These are phyloP conservation scores for Hypotaenidia okinawae DNA, from an alignment of 2,797 vertebrate species.

Conservation along the genomic window DNA sequence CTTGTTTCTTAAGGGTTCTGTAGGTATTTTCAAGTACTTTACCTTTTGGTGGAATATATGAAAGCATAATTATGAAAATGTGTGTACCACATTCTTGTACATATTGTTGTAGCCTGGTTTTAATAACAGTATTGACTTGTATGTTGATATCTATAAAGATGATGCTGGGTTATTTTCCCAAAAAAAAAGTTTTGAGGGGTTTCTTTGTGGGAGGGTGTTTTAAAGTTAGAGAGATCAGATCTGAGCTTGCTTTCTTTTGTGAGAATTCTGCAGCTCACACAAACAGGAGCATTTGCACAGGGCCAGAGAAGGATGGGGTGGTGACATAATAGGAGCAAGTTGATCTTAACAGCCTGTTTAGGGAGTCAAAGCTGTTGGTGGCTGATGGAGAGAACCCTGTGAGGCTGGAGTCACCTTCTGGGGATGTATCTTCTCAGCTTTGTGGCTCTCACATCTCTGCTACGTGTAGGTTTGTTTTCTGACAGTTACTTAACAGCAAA, in stretches of 20 bases:
- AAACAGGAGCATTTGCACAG: background rate
- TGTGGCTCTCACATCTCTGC: background rate
- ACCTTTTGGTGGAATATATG: background rate
- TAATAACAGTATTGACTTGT: background rate
- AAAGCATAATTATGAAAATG: background rate
- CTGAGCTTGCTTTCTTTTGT: background rate
- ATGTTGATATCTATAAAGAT: background rate
- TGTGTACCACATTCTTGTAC: background rate
- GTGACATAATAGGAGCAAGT: background rate
- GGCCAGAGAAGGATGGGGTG: background rate
- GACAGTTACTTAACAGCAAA: background rate
- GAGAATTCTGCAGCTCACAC: background rate
- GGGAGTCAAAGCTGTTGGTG: background rate
- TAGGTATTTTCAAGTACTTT: background rate
- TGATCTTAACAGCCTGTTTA: background rate
- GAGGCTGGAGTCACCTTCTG: background rate
- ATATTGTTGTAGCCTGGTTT: background rate
- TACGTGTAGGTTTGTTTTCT: background rate
- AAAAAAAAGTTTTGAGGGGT: background rate
- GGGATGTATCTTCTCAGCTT: background rate
- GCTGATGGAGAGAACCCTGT: background rate
- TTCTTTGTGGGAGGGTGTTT: background rate
- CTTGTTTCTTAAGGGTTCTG: background rate
- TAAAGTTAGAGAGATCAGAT: background rate
- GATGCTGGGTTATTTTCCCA: background rate